These are phyloP conservation scores for Acomys russatus DNA, from an alignment of 2,797 vertebrate species.

Conservation along the genomic window DNA sequence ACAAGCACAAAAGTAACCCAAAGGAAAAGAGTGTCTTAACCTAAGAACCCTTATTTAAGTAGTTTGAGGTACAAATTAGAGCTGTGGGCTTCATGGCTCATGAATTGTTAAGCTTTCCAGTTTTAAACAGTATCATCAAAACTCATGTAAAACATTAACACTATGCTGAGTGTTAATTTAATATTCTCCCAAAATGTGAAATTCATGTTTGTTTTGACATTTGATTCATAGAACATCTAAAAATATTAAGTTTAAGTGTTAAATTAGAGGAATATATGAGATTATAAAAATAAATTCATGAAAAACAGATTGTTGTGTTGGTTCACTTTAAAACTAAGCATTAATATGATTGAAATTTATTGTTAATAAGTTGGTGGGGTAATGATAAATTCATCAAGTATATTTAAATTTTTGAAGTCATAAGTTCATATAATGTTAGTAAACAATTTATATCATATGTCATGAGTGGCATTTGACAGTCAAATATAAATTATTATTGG, in stretches of 20 bases:
- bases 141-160: not conserved
- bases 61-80: not conserved
- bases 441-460: not conserved
- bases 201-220: conserved; percentile 13
- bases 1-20: not conserved
- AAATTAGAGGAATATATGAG: not conserved
- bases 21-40: not conserved
- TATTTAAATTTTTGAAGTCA: conserved; percentile 3
- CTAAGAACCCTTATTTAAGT: not conserved
- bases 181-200: not conserved
- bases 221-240: conserved; percentile 1
- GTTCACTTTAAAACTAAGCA: not conserved
- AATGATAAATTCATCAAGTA: conserved; percentile 1
- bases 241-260: not conserved
- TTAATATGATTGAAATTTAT: not conserved
- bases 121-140: not conserved
- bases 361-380: not conserved
- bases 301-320: not conserved
- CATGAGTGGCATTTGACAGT: not conserved
- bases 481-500: not conserved
- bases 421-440: not conserved
- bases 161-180: not conserved
- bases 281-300: conserved; percentile 21
- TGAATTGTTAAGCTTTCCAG: not conserved
- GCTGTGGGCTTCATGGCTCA: not conserved